phyloP scores from a whole-genome alignment of 2,888 invertebrate genomes.

The Desoria tigrina region DNA sequence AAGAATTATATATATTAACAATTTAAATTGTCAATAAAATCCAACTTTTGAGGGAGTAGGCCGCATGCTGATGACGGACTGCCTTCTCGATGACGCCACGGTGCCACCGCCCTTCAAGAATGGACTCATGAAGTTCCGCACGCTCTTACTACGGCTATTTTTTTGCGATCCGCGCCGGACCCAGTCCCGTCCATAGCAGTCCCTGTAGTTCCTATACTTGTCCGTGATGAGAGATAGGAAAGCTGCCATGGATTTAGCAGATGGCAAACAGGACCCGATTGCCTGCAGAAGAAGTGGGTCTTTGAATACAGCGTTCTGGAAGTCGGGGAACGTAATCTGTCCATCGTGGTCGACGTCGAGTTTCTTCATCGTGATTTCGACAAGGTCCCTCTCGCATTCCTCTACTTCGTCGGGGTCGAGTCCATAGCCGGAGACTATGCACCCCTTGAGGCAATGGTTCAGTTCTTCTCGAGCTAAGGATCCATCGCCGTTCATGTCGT shows the following conservation, averaged over 20 bases:
- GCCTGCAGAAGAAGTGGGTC: constrained; percentile 42
- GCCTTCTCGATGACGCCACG: no score
- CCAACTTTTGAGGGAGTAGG: no score
- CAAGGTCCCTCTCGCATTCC: constrained; percentile 47
- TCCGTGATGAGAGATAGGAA: constrained; percentile 46
- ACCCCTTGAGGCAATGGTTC: constrained; percentile 47
- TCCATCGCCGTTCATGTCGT: constrained; percentile 47
- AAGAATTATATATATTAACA: no score
- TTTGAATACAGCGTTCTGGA: constrained; percentile 34
- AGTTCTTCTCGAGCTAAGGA: constrained; percentile 51
- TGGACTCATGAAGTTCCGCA: no score
- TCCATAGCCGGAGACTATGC: constrained; percentile 45
- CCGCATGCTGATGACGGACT: no score
- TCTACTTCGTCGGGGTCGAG: constrained; percentile 49
- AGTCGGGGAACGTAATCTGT: constrained; percentile 45
- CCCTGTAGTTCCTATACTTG: constrained; percentile 40
- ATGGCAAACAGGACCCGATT: constrained; percentile 46
- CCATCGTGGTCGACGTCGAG: constrained; percentile 46
- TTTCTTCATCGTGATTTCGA: constrained; percentile 46
- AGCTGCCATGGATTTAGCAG: constrained; percentile 36
- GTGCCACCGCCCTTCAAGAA: no score
- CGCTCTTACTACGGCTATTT: no score
- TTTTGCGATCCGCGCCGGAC: background rate
- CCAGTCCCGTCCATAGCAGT: constrained; percentile 35
- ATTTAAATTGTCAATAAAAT: no score